Base-by-base conservation (phyloP, 2,797 vertebrate genomes). In the Fistularia tabacaria region DNA sequence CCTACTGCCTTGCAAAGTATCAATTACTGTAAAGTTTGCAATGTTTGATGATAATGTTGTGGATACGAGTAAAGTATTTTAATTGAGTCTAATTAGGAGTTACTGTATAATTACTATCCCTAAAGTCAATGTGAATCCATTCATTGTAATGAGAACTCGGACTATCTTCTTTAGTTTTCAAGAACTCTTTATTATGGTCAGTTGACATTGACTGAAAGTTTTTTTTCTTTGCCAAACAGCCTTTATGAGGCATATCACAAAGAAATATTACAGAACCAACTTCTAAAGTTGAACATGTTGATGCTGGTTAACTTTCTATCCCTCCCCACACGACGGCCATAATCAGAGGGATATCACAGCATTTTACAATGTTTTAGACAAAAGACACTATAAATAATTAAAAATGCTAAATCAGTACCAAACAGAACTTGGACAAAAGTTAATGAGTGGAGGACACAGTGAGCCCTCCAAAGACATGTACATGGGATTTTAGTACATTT, bases 201-300 rank as follows among this genome's bases (percentile, higher is more conserved):
- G 51, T 79, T 84, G 74, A 66, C 80, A 69, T 74, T 62, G 12
- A 46, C 51, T 54, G 15, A 53, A 7, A 51, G 64, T 73, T 45
- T 52, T 70, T 36, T 49, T 65, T 46, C 25, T 56, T 56, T 51
- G 9, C 66, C 47, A 62, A 39, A 13, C 61, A 38, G 68, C 63
- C 57, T n/a, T 62, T 38, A 42, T 60, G 63, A 51, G 25, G 25
- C 50, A 9, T 52, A 59, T 39, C 52, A 7, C 45, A 39, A 72
- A 53, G 47, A 49, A 41, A 62, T n/a, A 59, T 52, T 39, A 64
- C 36, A 69, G n/a, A 75, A 75, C 73, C 68, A 79, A 81, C 81
- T 83, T 84, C 60, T 75, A 62, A 83, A 82, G 75, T 76, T 75
- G 71, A 81, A 85, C 49, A 65, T 11, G 1, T 64, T 9, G 60